phyloP scores from a whole-genome alignment of 1,140 invertebrate genomes.

The Drosophila santomea region DNA sequence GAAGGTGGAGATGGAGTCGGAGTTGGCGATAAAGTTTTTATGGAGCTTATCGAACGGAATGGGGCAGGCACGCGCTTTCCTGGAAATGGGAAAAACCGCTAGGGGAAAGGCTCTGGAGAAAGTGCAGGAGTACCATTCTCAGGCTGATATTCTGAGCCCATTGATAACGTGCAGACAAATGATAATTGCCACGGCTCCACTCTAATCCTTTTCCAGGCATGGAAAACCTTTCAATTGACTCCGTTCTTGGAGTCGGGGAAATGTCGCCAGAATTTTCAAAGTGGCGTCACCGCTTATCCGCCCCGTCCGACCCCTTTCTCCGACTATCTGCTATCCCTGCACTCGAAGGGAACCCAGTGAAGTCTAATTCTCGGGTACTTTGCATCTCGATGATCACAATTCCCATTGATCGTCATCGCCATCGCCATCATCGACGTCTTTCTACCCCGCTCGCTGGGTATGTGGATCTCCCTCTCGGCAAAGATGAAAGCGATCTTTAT shows the following conservation, averaged over 20 bases:
- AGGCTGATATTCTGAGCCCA: constrained; percentile 15
- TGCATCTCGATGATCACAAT: constrained; percentile 71
- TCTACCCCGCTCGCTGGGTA: neutral
- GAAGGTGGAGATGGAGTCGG: neutral
- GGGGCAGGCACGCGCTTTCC: constrained; percentile 70
- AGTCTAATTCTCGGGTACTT: constrained; percentile 44
- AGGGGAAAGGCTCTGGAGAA: neutral
- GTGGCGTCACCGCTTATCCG: constrained; percentile 67
- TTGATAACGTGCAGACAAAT: constrained; percentile 75
- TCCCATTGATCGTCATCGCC: constrained; percentile 69
- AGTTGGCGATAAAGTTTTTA: constrained; percentile 71
- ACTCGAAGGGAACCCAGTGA: constrained; percentile 22
- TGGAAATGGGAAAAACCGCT: constrained; percentile 53
- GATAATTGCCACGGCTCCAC: constrained; percentile 79
- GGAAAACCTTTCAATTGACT: constrained; percentile 10
- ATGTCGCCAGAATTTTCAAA: constrained; percentile 75
- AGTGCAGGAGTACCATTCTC: constrained; percentile 6
- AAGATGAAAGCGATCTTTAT: constrained; percentile 80
- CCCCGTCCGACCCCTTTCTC: constrained; percentile 23
- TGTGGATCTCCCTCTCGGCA: constrained; percentile 54
- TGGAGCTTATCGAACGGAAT: constrained; percentile 68
- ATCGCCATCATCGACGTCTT: constrained; percentile 16
- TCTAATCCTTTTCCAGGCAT: constrained; percentile 55
- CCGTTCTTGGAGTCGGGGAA: constrained; percentile 18
- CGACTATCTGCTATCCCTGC: constrained; percentile 32